These are phyloP conservation scores for roundworm (Caenorhabditis elegans) DNA, from an alignment of 1,140 invertebrate species.

Conservation along the genomic window DNA sequence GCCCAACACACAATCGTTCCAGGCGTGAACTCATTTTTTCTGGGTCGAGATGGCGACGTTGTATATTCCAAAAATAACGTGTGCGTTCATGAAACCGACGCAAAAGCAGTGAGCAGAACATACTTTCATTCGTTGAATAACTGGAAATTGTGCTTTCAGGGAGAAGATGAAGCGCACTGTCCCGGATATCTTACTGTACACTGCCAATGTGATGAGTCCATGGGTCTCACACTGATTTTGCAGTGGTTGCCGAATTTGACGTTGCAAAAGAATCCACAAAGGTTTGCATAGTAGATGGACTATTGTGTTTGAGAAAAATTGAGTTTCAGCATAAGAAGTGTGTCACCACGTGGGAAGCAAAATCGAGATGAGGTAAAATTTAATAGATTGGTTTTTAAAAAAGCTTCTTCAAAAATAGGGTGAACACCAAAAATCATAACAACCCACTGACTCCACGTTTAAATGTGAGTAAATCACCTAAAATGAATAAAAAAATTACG, in stretches of 20 bases:
- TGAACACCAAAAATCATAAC: too few species aligned
- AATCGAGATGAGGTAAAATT: neutral
- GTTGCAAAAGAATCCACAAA: conserved; percentile 80
- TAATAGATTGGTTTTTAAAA: too few species aligned
- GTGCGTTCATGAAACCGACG: conserved; percentile 83
- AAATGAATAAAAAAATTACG: too few species aligned
- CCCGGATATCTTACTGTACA: conserved; percentile 86
- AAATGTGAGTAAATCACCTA: too few species aligned
- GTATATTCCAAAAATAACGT: conserved; percentile 79
- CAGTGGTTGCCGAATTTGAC: conserved; percentile 91
- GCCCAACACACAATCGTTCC: neutral
- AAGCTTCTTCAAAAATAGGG: too few species aligned
- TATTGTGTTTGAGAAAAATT: neutral
- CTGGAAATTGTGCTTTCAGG: conserved; percentile 59
- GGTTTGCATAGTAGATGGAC: conserved; percentile 56
- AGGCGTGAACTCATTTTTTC: conserved; percentile 59
- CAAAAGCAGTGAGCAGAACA: neutral
- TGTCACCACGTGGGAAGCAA: conserved; percentile 54
- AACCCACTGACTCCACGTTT: too few species aligned
- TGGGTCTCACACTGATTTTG: conserved; percentile 79
- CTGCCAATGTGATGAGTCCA: conserved; percentile 72
- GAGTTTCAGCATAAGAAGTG: conserved; percentile 60
- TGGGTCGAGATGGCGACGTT: conserved; percentile 64
- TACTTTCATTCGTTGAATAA: neutral
- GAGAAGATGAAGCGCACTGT: conserved; percentile 81